Evolutionary conservation across 2,888 invertebrate genomes (phyloP).

Genomic region (Arge pagana): DNA sequence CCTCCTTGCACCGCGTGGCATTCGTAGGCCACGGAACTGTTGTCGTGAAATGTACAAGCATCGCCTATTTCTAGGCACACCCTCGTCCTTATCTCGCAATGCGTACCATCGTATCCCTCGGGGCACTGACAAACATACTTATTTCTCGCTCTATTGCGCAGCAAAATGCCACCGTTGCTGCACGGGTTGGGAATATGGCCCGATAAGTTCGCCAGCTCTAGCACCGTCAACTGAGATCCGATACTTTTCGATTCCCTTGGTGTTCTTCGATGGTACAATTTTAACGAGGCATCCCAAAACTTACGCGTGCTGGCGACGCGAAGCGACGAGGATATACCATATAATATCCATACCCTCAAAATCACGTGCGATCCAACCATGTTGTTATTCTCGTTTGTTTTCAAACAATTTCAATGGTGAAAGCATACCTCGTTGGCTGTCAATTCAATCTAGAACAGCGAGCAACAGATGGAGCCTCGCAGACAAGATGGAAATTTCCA

Average conservation of each 20-base stretch:
- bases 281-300: conserved; percentile 6
- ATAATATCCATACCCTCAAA: too few species aligned
- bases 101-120: conserved; percentile 6
- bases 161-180: conserved; percentile 10
- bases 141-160: conserved; percentile 1
- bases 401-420: too few species aligned
- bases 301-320: too few species aligned
- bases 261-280: conserved; percentile 1
- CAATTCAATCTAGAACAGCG: too few species aligned
- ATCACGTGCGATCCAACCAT: too few species aligned
- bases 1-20: conserved; percentile 17
- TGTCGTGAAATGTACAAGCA: conserved; percentile 3
- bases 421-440: too few species aligned
- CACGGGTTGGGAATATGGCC: conserved; percentile 5
- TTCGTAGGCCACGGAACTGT: neutral
- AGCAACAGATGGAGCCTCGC: too few species aligned
- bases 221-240: neutral
- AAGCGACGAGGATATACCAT: too few species aligned
- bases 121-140: conserved; percentile 12
- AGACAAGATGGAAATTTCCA: too few species aligned
- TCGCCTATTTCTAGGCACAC: conserved; percentile 9
- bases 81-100: conserved; percentile 14
- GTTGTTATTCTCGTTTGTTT: too few species aligned
- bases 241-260: conserved; percentile 1
- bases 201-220: neutral